Evolutionary conservation across 2,888 invertebrate species (phyloP), one percentile per base, ranked within the genome.

Genomic region (Mimumesa dahlbomi): DNA sequence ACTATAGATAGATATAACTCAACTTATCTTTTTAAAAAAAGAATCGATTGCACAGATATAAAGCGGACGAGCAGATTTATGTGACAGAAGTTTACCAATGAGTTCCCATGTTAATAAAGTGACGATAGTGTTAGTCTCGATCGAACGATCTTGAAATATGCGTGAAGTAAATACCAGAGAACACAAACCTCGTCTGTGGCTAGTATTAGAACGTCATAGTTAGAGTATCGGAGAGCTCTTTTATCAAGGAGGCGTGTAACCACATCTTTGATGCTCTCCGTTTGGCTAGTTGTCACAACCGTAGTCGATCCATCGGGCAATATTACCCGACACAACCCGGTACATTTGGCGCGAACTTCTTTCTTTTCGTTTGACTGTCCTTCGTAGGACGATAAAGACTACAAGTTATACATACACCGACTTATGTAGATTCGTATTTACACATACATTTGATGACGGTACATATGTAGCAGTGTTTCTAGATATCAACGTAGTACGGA

Each of bases 231-330:
- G 43, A 98, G 92, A 74, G 95, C 96, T 74, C 97, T 91, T 85
- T 97, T 94, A 87, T 96, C 96, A 84, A 98, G 92, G 73, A 98
- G 91, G 64, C 95, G 92, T 75, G 94, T 94, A 19, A 98, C 94
- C 58, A 97, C 92, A 73, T 94, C 92, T 65, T 93, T 93, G 64
- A 98, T 94, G 0, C 94, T 94, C 87, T 96, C 94, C 22, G 92
- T 91, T 16, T 93, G 91, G 81, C 94, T 94, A 46, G 96, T 95
- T 79, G 95, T 95, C 65, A 98, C 95, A 77, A 98, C 97, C 0
- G 98, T 97, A 2, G 98, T 97, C 64, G 97, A 96, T 48, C 96
- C 95, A 90, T 98, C 97, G 1, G 96, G 96, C 68, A 98, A 91
- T 84, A 96, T 93, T 68, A 98, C 96, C 75, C 97, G 93, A 87